Evolutionary conservation across 92 coral and sea anemone species (phyloP).

Genomic region (Scolanthus callimorphus): DNA sequence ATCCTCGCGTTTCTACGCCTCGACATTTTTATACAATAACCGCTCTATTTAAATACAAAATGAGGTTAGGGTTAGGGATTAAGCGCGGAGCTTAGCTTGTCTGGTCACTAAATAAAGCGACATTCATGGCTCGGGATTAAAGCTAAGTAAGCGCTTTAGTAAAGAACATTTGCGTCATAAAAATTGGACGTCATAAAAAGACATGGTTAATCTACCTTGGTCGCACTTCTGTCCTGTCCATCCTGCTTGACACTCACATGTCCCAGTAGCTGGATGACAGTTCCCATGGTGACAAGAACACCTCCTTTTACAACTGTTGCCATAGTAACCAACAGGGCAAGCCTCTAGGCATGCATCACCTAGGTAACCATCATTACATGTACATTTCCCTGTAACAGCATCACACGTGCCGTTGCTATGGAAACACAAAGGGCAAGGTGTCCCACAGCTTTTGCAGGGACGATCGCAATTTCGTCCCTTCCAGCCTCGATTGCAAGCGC

Average conservation of each 20-base stretch:
- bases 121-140: no score
- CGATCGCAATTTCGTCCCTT: constrained; percentile 62
- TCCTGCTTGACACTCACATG: constrained; percentile 65
- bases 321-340: constrained; percentile 65
- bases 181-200: no score
- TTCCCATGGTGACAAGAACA: constrained; percentile 55
- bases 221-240: constrained; percentile 62
- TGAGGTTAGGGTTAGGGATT: no score
- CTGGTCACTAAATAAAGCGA: no score
- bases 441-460: constrained; percentile 53
- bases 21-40: no score
- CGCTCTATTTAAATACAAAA: no score
- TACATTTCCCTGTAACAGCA: constrained; percentile 44
- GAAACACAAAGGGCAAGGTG: constrained; percentile 50
- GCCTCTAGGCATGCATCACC: constrained; percentile 67
- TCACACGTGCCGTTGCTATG: constrained; percentile 57
- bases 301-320: constrained; percentile 33
- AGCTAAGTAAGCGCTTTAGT: no score
- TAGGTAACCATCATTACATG: constrained; percentile 58
- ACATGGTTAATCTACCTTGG: constrained; percentile 41
- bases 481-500: constrained; percentile 70
- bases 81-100: no score
- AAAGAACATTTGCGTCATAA: no score
- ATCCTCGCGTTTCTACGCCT: no score
- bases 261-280: constrained; percentile 58